These are phyloP conservation scores for Pocota personata DNA, from an alignment of 2,888 invertebrate species.

Conservation along the genomic window DNA sequence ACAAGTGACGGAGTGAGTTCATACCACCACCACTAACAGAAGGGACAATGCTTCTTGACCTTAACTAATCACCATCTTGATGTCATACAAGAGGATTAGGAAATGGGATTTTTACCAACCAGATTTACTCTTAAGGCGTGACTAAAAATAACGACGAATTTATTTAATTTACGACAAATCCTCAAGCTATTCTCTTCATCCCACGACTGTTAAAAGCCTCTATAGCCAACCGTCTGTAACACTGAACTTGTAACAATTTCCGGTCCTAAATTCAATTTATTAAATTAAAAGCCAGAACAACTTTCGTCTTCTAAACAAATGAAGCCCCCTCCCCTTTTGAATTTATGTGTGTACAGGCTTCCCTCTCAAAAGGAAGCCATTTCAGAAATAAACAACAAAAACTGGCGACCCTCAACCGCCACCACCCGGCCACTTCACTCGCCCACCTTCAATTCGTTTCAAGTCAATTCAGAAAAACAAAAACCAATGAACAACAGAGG, in stretches of 20 bases:
- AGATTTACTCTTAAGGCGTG: too few species aligned
- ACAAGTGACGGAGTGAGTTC: too few species aligned
- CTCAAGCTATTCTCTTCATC: too few species aligned
- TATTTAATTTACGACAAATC: too few species aligned
- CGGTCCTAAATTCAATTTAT: slow-evolving; percentile 49
- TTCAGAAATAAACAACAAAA: neutral
- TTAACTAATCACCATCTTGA: too few species aligned
- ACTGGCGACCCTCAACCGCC: neutral
- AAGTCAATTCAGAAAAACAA: slow-evolving; percentile 29
- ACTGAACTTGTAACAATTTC: slow-evolving; percentile 54
- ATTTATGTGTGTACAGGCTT: neutral
- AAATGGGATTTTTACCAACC: too few species aligned
- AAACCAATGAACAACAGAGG: neutral
- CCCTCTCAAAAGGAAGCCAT: slow-evolving; percentile 10
- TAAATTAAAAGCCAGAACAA: neutral
- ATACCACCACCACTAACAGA: too few species aligned
- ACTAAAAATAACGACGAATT: too few species aligned
- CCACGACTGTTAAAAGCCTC: neutral
- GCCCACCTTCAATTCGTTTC: neutral
- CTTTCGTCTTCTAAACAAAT: neutral
- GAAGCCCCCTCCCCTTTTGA: neutral
- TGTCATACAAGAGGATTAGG: too few species aligned
- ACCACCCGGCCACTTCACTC: neutral
- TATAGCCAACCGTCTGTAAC: neutral
- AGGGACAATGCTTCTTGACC: too few species aligned